Evolutionary conservation across 2,888 invertebrate species (phyloP).

Genomic region (Habrosyne pyritoides): DNA sequence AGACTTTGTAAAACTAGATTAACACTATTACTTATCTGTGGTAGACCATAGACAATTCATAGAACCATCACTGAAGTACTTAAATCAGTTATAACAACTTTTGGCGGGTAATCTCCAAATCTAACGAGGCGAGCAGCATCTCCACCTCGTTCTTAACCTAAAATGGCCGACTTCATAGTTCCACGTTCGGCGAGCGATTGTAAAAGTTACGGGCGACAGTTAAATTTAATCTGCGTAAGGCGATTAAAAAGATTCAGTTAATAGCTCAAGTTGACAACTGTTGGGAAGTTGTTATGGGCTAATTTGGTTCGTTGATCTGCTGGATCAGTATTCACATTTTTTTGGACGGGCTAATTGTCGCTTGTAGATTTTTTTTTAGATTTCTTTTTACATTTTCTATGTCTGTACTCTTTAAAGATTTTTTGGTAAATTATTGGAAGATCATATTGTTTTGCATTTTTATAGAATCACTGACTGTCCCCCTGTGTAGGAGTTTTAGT

Average conservation of each 20-base stretch:
- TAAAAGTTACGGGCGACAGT: slow-evolving; percentile 17
- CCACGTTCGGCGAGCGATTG: slow-evolving; percentile 14
- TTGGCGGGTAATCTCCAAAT: background rate
- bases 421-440: too few species aligned
- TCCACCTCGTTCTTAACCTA: background rate
- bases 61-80: background rate
- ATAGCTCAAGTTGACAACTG: slow-evolving; percentile 19
- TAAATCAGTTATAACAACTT: background rate
- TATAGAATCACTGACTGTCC: too few species aligned
- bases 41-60: background rate
- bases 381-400: too few species aligned
- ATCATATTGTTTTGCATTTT: too few species aligned
- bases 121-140: background rate
- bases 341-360: too few species aligned
- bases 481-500: too few species aligned
- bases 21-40: background rate
- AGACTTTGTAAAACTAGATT: too few species aligned
- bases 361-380: too few species aligned
- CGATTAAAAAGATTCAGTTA: slow-evolving; percentile 18
- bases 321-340: background rate
- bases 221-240: slow-evolving; percentile 23
- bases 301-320: background rate
- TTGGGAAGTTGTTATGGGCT: too few species aligned
- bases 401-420: too few species aligned
- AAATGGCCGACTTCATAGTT: slow-evolving; percentile 4